Evolutionary conservation across 2,797 vertebrate species (phyloP), one percentile per base, ranked within the genome.

Genomic region (Scolopax bukidnonensis): DNA sequence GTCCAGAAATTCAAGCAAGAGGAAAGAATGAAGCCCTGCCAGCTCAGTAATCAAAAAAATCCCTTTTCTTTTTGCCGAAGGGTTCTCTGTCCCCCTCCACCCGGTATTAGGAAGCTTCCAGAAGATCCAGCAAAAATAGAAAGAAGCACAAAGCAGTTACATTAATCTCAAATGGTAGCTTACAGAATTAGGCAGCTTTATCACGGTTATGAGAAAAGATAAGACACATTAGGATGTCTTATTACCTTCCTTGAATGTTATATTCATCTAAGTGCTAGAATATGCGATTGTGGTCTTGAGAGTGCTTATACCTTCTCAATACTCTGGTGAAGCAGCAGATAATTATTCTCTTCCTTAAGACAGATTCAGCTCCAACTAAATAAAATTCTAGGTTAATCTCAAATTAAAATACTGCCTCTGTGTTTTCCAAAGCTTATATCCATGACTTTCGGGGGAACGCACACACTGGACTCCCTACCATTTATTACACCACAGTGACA

Each of bases 121-220:
- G 80, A 95, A 94, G 80, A 91, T 63, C 68, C 51, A 63, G 68
- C 36, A 95, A 87, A 93, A 94, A 47, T 10, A 90, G 73, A 27
- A 45, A 89, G 69, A 82, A 86, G 25, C 61, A 69, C 60, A 93
- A 94, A 40, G 65, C 41, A 33, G 76, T 40, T 76, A 73, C 73
- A 76, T 76, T 93, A 91, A 90, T 94, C 80, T 95, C 86, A 92
- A 92, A 93, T 25, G n/a, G 77, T 78, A 94, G 80, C 74, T 94
- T 84, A 95, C 1, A 4, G 88, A 90, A 94, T 95, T 90, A 95
- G 67, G 59, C 69, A 91, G 77, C 88, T 95, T 84, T 93, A 82
- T 92, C 92, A 82, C 0, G 0, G 70, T 89, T 96, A 93, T 60
- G 69, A 93, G 80, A 82, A 92, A 94, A 95, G 94, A 89, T 95